Percentiles rank a stretch among this genome's conserved stretches.
phyloP scores from a whole-genome alignment of 2,888 invertebrate species.

The Onchidella celtica region DNA sequence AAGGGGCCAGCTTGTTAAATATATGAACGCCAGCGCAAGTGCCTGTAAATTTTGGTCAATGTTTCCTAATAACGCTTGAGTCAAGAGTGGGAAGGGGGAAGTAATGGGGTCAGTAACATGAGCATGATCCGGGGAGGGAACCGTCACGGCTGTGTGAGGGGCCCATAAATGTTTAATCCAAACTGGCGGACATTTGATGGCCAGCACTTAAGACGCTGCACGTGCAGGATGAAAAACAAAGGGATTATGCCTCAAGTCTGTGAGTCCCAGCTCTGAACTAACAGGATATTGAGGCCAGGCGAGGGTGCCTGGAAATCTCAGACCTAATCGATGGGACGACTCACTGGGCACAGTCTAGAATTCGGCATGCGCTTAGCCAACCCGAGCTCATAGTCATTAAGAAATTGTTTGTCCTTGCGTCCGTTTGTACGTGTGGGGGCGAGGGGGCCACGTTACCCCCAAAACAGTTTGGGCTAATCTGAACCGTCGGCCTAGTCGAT shows the following conservation, averaged over 20 bases:
- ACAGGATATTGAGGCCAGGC: background rate
- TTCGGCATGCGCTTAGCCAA: conserved; percentile 29
- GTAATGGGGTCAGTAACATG: background rate
- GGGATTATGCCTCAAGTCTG: background rate
- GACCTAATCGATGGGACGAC: background rate
- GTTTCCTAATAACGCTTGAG: too few relatives aligned
- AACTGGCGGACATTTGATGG: conserved; percentile 2
- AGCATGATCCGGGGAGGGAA: background rate
- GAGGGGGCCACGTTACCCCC: conserved; percentile 13
- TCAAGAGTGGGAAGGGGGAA: background rate
- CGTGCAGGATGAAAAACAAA: conserved; percentile 27
- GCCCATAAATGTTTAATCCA: conserved; percentile 12
- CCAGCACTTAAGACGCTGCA: background rate
- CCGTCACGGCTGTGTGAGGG: background rate
- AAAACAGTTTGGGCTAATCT: conserved; percentile 33
- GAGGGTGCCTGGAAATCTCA: background rate
- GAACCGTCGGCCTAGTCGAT: background rate
- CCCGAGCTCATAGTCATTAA: conserved; percentile 30
- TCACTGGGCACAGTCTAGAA: background rate
- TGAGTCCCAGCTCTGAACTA: background rate
- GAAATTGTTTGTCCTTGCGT: conserved; percentile 42
- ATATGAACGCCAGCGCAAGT: too few relatives aligned
- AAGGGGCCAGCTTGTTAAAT: too few relatives aligned
- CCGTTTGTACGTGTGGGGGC: conserved; percentile 17
- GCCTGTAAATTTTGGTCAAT: too few relatives aligned